Evolutionary conservation across 2,888 invertebrate genomes (phyloP).

Genomic region (Melolontha melolontha): DNA sequence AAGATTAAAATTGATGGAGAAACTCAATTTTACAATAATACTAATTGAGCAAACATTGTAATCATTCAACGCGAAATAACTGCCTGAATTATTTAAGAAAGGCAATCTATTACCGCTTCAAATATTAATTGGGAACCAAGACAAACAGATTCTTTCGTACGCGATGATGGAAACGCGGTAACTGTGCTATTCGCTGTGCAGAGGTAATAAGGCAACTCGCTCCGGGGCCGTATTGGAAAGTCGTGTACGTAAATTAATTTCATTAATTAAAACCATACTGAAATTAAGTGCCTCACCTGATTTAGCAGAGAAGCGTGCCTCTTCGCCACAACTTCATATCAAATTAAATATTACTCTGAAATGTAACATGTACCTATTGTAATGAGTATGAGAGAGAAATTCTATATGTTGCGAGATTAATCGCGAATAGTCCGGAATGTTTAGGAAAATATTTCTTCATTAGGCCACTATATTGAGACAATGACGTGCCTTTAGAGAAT

Average conservation of each 20-base stretch:
- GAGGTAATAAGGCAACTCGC: conserved; percentile 40
- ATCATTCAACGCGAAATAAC: too few species aligned
- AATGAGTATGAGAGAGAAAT: not conserved
- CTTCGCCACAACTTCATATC: conserved; percentile 35
- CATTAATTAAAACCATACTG: conserved; percentile 57
- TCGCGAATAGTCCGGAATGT: conserved; percentile 16
- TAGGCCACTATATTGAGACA: conserved; percentile 4
- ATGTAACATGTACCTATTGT: conserved; percentile 3
- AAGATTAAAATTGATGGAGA: too few species aligned
- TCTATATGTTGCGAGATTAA: conserved; percentile 8
- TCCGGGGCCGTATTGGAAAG: conserved; percentile 55
- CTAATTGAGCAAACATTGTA: too few species aligned
- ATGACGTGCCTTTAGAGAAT: not conserved
- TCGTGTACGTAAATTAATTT: conserved; percentile 56
- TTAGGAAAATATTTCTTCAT: conserved; percentile 12
- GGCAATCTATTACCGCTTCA: conserved; percentile 21
- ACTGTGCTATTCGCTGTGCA: conserved; percentile 3
- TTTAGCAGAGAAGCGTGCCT: conserved; percentile 41
- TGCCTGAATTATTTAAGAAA: conserved; percentile 2
- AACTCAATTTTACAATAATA: too few species aligned
- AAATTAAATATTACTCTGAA: conserved; percentile 32
- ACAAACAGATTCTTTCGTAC: conserved; percentile 37
- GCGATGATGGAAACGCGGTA: not conserved
- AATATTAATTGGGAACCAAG: conserved; percentile 38
- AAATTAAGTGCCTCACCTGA: conserved; percentile 53